phyloP scores from a whole-genome alignment of 2,113 vertebrate species.

The Leptosomus discolor region DNA sequence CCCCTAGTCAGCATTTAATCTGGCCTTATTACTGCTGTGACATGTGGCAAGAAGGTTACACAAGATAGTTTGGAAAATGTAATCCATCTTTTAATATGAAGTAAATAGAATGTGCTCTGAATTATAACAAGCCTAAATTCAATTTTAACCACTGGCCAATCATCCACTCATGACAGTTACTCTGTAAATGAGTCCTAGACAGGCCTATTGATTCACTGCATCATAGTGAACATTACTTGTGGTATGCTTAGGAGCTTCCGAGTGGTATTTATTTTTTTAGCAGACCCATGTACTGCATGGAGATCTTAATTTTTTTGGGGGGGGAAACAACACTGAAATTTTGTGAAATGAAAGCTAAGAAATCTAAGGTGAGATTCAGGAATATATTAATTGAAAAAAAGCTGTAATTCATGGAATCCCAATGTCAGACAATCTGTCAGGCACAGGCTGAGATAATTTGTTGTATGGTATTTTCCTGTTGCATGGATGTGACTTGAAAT shows the following conservation, averaged over 20 bases:
- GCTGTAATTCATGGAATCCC: neutral
- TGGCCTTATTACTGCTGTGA: neutral
- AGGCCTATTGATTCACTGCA: neutral
- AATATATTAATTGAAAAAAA: neutral
- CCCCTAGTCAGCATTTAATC: neutral
- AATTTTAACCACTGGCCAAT: neutral
- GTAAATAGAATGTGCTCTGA: neutral
- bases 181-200: neutral
- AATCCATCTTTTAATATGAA: neutral
- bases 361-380: neutral
- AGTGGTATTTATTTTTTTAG: neutral
- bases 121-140: neutral
- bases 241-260: neutral
- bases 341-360: neutral
- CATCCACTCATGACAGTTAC: neutral
- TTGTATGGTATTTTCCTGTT: neutral
- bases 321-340: neutral
- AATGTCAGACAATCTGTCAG: neutral
- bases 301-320: neutral
- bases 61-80: neutral
- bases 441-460: neutral
- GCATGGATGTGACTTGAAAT: neutral
- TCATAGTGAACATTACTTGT: neutral
- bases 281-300: neutral
- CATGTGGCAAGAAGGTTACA: neutral